These are phyloP conservation scores for Lasioglossum oenotherae DNA, from an alignment of 2,888 invertebrate species.

Conservation along the genomic window DNA sequence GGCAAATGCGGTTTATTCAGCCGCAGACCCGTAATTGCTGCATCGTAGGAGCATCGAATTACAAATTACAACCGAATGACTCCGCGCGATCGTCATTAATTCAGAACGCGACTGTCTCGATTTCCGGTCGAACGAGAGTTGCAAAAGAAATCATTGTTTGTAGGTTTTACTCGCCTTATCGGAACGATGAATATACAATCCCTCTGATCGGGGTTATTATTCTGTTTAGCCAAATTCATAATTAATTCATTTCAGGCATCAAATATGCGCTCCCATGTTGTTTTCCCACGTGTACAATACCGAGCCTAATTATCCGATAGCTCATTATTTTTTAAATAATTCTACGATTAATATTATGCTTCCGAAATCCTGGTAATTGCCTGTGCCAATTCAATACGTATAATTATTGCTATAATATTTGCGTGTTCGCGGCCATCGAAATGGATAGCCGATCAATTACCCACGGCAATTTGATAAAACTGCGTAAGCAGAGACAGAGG, in stretches of 20 bases:
- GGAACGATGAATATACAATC: too few species aligned
- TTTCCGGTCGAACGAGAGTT: constrained; percentile 1
- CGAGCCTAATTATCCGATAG: neutral
- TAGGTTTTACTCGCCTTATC: too few species aligned
- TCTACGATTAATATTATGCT: neutral
- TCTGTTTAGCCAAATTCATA: neutral
- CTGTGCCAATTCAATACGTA: neutral
- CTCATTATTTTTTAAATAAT: neutral
- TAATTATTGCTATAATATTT: neutral
- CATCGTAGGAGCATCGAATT: constrained; percentile 43
- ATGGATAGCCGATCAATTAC: neutral
- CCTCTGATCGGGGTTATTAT: neutral
- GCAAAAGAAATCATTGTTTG: neutral
- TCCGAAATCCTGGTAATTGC: neutral
- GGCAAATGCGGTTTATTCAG: constrained; percentile 43
- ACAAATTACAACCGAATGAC: constrained; percentile 38
- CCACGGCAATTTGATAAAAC: neutral
- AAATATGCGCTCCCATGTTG: neutral
- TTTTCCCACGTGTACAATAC: neutral
- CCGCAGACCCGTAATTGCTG: constrained; percentile 42
- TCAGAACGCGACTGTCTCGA: constrained; percentile 22
- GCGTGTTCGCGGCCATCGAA: neutral
- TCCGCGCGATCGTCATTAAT: constrained; percentile 37
- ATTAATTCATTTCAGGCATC: neutral
- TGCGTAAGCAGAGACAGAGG: neutral